Base-by-base conservation (phyloP, 2,888 invertebrate genomes). In the Steinernema hermaphroditum region DNA sequence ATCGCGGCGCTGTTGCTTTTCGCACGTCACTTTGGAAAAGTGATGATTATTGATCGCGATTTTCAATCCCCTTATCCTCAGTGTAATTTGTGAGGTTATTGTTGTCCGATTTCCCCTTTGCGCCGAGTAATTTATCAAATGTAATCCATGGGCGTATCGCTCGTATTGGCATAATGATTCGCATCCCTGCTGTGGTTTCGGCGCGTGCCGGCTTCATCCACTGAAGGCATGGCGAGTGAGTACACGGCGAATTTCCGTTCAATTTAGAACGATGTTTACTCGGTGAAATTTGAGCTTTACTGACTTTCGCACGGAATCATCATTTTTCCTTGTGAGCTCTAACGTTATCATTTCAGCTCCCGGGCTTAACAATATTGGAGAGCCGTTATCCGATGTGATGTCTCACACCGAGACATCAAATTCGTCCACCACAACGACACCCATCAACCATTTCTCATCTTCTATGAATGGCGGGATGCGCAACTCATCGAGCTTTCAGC, bases 121-220 rank as follows among this genome's bases (percentile, higher is more conserved):
- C 54, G 24, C 6, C 9, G 24, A 22, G n/a, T 54, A 54, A 54
- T 54, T 54, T 54, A 54, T 54, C 54, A 54, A 54, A 27, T 54
- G 54, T 54, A 54, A 54, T 54, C 54, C 54, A 27, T 54, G 54
- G 54, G 54, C 54, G 54, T 27, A 46, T 46, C 46, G 16, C n/a
- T 6, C 2, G 27, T 27, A 22, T 54, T 54, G 19, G 54, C 54
- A 54, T 54, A 54, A 54, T 54, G 22, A 54, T 54, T 22, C 54
- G 54, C 14, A 14, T 54, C 54, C 27, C 19, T 27, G 54, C 54
- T 54, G 22, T 54, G 54, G 54, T 27, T 54, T 54, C 37, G 37
- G 37, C 37, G 4, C 37, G 27, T 22, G 54, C 27, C 22, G 9
- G 12, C 54, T 54, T 27, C 37, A 37, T 37, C 6, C 12, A 37